phyloP scores from a whole-genome alignment of 2,888 invertebrate species.

The Mythimna impura region DNA sequence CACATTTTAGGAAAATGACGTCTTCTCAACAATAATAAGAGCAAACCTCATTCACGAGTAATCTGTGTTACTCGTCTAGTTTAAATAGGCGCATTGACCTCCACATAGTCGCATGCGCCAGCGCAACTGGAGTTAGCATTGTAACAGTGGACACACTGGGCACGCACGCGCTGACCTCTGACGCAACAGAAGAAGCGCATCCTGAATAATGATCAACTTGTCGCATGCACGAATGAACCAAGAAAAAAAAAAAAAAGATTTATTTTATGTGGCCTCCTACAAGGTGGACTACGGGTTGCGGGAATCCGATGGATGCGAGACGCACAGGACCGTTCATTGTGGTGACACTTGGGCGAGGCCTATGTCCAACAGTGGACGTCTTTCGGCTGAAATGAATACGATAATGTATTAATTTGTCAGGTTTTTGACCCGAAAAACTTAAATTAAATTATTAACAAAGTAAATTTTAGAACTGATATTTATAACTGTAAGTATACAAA shows the following conservation, averaged over 20 bases:
- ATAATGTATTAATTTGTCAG: not conserved
- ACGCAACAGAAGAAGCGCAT: constrained; percentile 79
- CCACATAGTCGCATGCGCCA: constrained; percentile 76
- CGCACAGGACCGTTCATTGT: too few relatives aligned
- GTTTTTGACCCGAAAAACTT: not conserved
- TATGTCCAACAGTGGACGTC: too few relatives aligned
- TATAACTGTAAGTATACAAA: not conserved
- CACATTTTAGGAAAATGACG: not conserved
- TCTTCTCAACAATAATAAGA: not conserved
- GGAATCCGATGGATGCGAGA: too few relatives aligned
- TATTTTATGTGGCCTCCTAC: too few relatives aligned
- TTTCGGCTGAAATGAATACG: too few relatives aligned
- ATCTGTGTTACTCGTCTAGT: constrained; percentile 69
- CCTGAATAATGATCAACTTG: constrained; percentile 74
- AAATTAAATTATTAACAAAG: too few relatives aligned
- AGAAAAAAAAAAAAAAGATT: constrained; percentile 31
- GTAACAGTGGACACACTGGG: constrained; percentile 75
- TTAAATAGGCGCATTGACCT: constrained; percentile 86
- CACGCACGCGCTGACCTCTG: constrained; percentile 87
- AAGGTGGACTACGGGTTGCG: too few relatives aligned
- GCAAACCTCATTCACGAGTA: constrained; percentile 20
- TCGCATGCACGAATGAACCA: constrained; percentile 66
- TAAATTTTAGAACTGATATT: not conserved
- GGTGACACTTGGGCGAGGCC: too few relatives aligned
- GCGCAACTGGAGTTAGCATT: constrained; percentile 73